Conservation (phyloP, 2,797 vertebrate genomes). For the Perdix hodgsoniae region DNA sequence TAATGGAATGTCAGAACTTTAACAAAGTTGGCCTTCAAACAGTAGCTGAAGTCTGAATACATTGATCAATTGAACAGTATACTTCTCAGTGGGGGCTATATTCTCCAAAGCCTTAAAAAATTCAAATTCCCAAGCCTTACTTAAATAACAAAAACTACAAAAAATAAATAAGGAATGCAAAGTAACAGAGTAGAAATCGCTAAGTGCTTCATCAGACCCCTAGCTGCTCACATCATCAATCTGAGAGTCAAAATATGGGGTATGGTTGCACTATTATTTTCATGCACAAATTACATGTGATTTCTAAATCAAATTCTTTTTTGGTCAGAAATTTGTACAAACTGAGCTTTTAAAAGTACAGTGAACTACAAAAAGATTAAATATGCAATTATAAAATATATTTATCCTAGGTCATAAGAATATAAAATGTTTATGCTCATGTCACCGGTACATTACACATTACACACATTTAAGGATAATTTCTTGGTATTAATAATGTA, state of each 20-base stretch:
- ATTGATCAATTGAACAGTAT: slow-evolving; percentile 28
- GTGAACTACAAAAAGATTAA: slow-evolving; percentile 84
- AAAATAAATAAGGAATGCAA: slow-evolving; percentile 79
- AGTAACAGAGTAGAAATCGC: slow-evolving; percentile 66
- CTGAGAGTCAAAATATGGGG: slow-evolving; percentile 51
- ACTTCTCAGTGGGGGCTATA: slow-evolving; percentile 11
- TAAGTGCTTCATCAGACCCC: slow-evolving; percentile 66
- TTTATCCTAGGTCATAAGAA: slow-evolving; percentile 79
- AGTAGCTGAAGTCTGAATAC: slow-evolving; percentile 66
- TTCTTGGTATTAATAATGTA: slow-evolving; percentile 78
- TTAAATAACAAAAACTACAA: slow-evolving; percentile 75
- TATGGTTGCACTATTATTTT: slow-evolving; percentile 48
- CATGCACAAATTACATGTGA: slow-evolving; percentile 73
- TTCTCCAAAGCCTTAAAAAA: slow-evolving; percentile 41
- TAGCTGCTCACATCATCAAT: slow-evolving; percentile 67
- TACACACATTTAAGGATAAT: slow-evolving; percentile 74
- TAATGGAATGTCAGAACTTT: slow-evolving; percentile 72
- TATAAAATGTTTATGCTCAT: slow-evolving; percentile 81
- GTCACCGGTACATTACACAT: slow-evolving; percentile 78
- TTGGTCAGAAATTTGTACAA: slow-evolving; percentile 81
- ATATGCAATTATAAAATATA: slow-evolving; percentile 83
- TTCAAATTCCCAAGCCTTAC: slow-evolving; percentile 48
- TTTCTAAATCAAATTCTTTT: slow-evolving; percentile 69
- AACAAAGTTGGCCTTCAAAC: slow-evolving; percentile 67
- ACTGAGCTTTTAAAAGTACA: slow-evolving; percentile 81